phyloP scores from a whole-genome alignment of 92 coral and sea anemone genomes.

The Pocillopora meandrina region DNA sequence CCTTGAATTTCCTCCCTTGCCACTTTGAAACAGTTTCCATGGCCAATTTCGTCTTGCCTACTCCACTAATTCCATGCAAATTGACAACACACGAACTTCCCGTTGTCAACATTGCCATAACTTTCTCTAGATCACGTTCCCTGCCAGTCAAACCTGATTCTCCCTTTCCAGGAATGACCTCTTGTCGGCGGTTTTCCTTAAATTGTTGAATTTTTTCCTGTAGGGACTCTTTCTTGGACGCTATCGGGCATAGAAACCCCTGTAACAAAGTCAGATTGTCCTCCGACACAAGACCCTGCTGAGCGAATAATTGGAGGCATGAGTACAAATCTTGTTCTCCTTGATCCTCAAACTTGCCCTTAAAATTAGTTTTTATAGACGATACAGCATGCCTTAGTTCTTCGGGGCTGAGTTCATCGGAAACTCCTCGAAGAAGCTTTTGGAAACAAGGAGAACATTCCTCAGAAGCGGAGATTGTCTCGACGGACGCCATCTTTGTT shows the following conservation, averaged over 20 bases:
- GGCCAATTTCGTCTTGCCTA: conserved; percentile 73
- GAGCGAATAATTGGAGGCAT: conserved; percentile 15
- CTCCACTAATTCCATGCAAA: conserved; percentile 62
- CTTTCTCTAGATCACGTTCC: conserved; percentile 20
- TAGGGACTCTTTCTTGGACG: conserved; percentile 19
- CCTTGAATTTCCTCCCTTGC: conserved; percentile 20
- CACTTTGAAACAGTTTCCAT: conserved; percentile 17
- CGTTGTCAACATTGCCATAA: conserved; percentile 2
- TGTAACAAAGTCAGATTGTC: conserved; percentile 32
- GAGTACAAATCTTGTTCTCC: conserved; percentile 32
- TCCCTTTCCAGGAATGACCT: background rate
- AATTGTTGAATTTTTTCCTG: conserved; percentile 15
- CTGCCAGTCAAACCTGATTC: conserved; percentile 24
- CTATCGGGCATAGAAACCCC: conserved; percentile 10
- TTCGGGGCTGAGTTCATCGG: conserved; percentile 5
- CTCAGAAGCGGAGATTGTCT: background rate
- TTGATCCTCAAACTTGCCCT: conserved; percentile 6
- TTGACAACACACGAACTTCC: conserved; percentile 38
- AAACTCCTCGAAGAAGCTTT: conserved; percentile 6
- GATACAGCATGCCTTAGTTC: conserved; percentile 22
- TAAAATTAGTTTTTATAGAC: conserved; percentile 15
- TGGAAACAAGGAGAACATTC: conserved; percentile 22
- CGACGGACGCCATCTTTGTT: conserved; percentile 19
- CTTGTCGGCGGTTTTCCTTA: background rate
- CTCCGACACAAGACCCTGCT: conserved; percentile 36